Evolutionary conservation across 2,888 invertebrate genomes (phyloP).

Genomic region (Dolichomitus sp.): DNA sequence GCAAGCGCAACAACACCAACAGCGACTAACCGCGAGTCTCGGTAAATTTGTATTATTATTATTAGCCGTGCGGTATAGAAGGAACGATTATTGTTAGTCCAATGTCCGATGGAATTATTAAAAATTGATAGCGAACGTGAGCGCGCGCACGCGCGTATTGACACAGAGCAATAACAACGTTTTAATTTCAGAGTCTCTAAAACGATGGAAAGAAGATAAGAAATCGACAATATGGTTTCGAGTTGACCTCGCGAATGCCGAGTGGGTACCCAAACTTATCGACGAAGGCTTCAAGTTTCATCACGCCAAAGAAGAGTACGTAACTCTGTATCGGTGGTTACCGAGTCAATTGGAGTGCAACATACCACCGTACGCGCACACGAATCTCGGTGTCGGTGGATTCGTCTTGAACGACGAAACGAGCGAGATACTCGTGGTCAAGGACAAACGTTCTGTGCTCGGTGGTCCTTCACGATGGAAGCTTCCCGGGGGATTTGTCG

Average conservation of each 20-base stretch:
- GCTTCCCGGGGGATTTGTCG: slow-evolving; percentile 96
- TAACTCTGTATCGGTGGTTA: slow-evolving; percentile 95
- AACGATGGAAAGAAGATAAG: slow-evolving; percentile 89
- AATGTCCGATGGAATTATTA: too few species aligned
- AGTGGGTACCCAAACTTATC: slow-evolving; percentile 92
- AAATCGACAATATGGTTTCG: slow-evolving; percentile 94
- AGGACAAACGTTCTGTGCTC: slow-evolving; percentile 89
- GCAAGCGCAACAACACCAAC: background rate
- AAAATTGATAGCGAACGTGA: too few species aligned
- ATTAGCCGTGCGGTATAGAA: too few species aligned
- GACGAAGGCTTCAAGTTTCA: slow-evolving; percentile 95
- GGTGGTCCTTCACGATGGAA: slow-evolving; percentile 89
- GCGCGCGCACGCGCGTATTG: too few species aligned
- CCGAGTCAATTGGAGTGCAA: slow-evolving; percentile 89
- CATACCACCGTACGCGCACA: slow-evolving; percentile 93
- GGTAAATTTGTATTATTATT: too few species aligned
- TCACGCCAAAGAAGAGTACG: slow-evolving; percentile 93
- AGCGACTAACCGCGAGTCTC: background rate
- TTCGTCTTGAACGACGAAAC: slow-evolving; percentile 92
- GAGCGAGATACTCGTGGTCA: slow-evolving; percentile 93
- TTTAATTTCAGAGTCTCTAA: slow-evolving; percentile 89
- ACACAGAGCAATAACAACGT: too few species aligned
- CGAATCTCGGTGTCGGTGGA: slow-evolving; percentile 94
- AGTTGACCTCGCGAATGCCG: slow-evolving; percentile 90
- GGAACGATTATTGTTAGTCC: too few species aligned